Conservation (phyloP, 2,888 invertebrate species). For the Caenorhabditis panamensis region DNA sequence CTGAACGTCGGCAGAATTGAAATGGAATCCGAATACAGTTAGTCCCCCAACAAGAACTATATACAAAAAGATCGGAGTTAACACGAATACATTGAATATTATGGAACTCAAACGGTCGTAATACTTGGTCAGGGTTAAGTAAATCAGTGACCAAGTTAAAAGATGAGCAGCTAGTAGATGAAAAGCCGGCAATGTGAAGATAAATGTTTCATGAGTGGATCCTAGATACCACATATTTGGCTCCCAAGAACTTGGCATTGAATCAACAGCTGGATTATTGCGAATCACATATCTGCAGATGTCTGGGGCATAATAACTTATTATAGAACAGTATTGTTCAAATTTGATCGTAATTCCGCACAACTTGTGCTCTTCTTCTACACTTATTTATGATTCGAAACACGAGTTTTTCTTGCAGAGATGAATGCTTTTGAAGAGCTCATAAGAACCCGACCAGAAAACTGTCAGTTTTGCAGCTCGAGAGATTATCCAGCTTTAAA, state of each 20-base stretch:
- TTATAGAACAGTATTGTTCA: no score
- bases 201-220: constrained; percentile 47
- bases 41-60: constrained; percentile 59
- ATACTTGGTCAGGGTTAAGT: constrained; percentile 48
- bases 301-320: no score
- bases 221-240: constrained; percentile 73
- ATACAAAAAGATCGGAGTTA: constrained; percentile 61
- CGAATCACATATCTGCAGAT: constrained; percentile 67
- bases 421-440: no score
- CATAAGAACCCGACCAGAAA: no score
- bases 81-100: constrained; percentile 57
- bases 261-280: constrained; percentile 22
- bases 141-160: constrained; percentile 63
- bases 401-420: no score
- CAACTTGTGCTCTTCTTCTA: no score
- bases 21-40: constrained; percentile 59
- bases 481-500: background rate
- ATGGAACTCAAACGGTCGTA: constrained; percentile 57
- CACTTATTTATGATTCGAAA: no score
- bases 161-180: constrained; percentile 53
- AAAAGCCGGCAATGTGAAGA: constrained; percentile 60
- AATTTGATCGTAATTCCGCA: no score
- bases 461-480: no score
- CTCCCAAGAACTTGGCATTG: constrained; percentile 63
- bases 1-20: constrained; percentile 19